These are phyloP conservation scores for Stichopus horrens DNA, from an alignment of 53 echinoderm and acorn worm species.

Conservation along the genomic window DNA sequence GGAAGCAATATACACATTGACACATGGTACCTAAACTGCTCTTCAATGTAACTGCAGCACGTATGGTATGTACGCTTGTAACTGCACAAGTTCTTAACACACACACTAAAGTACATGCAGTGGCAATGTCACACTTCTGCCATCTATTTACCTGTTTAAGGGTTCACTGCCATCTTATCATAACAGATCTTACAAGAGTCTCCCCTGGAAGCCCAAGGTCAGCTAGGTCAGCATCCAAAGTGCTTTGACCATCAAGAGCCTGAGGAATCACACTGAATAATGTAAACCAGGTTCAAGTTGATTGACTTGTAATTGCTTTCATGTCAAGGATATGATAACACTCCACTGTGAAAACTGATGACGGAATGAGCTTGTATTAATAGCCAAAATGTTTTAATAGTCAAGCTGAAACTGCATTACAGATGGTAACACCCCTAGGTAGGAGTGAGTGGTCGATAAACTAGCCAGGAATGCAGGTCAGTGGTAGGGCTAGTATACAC, in stretches of 20 bases:
- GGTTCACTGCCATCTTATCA: slow-evolving; percentile 31
- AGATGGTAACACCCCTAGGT: not conserved
- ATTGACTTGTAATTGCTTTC: slow-evolving; percentile 12
- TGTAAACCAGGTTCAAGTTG: slow-evolving; percentile 15
- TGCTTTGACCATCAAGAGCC: slow-evolving; percentile 20
- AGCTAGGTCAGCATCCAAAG: slow-evolving; percentile 16
- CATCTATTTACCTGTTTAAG: not conserved
- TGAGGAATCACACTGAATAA: not conserved
- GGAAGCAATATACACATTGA: too few species aligned
- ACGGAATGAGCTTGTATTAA: not conserved
- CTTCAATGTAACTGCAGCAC: too few species aligned
- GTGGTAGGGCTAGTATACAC: not conserved
- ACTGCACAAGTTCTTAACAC: too few species aligned
- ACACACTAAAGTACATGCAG: not conserved
- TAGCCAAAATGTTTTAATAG: not conserved
- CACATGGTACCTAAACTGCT: too few species aligned
- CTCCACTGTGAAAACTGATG: not conserved
- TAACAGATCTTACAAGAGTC: slow-evolving; percentile 9
- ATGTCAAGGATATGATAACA: slow-evolving; percentile 35
- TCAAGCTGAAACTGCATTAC: not conserved
- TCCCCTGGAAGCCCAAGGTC: slow-evolving; percentile 46
- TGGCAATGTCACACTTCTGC: not conserved
- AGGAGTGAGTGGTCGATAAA: not conserved
- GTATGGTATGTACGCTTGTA: too few species aligned
- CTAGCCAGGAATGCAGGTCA: not conserved